Percentiles rank a stretch among this genome's conserved stretches.
phyloP scores from a whole-genome alignment of 2,113 vertebrate genomes.

The Engystomops pustulosus region DNA sequence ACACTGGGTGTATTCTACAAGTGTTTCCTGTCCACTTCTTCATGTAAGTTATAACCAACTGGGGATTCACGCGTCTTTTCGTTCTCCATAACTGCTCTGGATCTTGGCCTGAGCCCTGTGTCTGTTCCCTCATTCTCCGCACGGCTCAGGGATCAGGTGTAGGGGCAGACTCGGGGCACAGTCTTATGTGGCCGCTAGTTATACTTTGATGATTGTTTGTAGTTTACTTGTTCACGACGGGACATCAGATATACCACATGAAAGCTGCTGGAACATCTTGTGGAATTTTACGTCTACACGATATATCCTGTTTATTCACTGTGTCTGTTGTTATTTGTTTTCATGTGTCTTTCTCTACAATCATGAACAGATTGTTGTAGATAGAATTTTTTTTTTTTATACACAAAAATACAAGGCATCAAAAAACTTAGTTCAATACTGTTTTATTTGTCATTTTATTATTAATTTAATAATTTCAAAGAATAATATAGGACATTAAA shows the following conservation, averaged over 20 bases:
- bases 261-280: conserved; percentile 22
- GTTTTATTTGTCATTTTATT: no score
- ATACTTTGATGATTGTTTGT: conserved; percentile 25
- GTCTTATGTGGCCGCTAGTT: conserved; percentile 1
- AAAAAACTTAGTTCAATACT: no score
- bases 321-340: conserved; percentile 19
- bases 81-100: not conserved
- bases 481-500: no score
- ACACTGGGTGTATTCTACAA: not conserved
- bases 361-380: not conserved
- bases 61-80: conserved; percentile 12
- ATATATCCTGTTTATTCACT: conserved; percentile 10
- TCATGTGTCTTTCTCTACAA: not conserved
- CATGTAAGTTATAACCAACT: conserved; percentile 5
- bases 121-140: conserved; percentile 18
- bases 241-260: conserved; percentile 4
- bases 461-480: no score
- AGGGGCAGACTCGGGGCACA: not conserved
- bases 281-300: not conserved
- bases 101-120: not conserved
- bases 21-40: conserved; percentile 9
- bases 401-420: no score
- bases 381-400: not conserved
- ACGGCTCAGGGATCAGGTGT: conserved; percentile 1
- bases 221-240: not conserved